Evolutionary conservation across 1,140 invertebrate species (phyloP).

Genomic region (Vanessa tameamea): DNA sequence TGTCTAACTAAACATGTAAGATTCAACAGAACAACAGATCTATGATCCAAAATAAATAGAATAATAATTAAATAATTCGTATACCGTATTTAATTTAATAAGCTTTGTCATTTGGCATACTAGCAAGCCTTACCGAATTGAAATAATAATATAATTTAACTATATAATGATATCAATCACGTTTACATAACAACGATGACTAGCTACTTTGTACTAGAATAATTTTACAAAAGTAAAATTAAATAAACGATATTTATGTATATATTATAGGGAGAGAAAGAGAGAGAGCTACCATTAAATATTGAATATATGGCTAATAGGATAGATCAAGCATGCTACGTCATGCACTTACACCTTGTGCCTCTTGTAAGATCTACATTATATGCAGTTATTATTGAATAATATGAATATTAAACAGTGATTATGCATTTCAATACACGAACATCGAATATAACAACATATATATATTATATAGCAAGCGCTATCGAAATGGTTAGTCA

Average conservation of each 20-base stretch:
- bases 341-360: constrained; percentile 67
- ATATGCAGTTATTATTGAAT: constrained; percentile 57
- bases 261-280: constrained; percentile 11
- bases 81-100: constrained; percentile 8
- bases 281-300: constrained; percentile 40
- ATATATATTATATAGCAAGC: constrained; percentile 56
- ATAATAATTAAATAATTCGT: neutral
- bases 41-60: constrained; percentile 7
- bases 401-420: constrained; percentile 49
- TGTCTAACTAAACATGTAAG: neutral
- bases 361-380: constrained; percentile 50
- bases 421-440: constrained; percentile 45
- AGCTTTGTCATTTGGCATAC: constrained; percentile 22
- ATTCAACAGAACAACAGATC: constrained; percentile 5
- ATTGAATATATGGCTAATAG: constrained; percentile 46
- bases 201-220: constrained; percentile 75
- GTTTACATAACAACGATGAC: constrained; percentile 59
- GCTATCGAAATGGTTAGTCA: constrained; percentile 65
- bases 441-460: constrained; percentile 47
- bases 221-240: constrained; percentile 35
- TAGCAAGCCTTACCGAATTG: constrained; percentile 22
- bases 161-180: constrained; percentile 28
- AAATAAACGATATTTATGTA: constrained; percentile 34
- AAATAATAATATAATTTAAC: constrained; percentile 23
- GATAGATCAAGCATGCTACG: constrained; percentile 62